phyloP scores from a whole-genome alignment of 2,797 vertebrate species.

The Allenopithecus nigroviridis region DNA sequence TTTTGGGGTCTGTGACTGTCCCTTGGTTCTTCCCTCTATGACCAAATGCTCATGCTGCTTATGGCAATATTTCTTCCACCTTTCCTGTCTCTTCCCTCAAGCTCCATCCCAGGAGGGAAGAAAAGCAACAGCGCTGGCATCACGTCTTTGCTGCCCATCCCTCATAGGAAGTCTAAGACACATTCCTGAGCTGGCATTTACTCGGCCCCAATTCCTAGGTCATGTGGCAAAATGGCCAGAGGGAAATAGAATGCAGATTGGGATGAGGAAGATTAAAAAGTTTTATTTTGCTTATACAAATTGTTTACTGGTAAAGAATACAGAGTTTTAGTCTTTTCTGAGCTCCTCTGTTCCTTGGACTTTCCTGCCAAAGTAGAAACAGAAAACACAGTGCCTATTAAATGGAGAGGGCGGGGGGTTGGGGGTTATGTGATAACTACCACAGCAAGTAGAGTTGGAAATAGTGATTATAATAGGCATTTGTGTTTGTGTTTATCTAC shows the following conservation, averaged over 20 bases:
- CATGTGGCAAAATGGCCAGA: neutral
- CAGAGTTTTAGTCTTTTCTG: neutral
- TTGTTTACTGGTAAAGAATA: neutral
- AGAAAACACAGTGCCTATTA: neutral
- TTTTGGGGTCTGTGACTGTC: neutral
- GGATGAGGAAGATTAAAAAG: neutral
- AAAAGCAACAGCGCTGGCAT: neutral
- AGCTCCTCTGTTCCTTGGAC: neutral
- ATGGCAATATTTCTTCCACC: neutral
- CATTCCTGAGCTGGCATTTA: neutral
- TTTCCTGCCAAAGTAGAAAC: neutral
- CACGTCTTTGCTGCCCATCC: neutral
- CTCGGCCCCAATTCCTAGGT: neutral
- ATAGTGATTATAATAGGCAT: neutral
- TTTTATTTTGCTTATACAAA: neutral
- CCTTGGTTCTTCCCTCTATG: neutral
- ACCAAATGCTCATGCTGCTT: neutral
- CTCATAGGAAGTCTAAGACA: neutral
- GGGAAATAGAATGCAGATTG: neutral
- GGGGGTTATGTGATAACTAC: accelerated
- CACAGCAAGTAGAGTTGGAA: neutral
- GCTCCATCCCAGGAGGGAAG: neutral
- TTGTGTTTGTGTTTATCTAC: neutral
- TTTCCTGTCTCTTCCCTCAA: neutral
- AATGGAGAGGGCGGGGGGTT: neutral